Conservation (phyloP, 2,888 invertebrate species). For the Ectobius pallidus region DNA sequence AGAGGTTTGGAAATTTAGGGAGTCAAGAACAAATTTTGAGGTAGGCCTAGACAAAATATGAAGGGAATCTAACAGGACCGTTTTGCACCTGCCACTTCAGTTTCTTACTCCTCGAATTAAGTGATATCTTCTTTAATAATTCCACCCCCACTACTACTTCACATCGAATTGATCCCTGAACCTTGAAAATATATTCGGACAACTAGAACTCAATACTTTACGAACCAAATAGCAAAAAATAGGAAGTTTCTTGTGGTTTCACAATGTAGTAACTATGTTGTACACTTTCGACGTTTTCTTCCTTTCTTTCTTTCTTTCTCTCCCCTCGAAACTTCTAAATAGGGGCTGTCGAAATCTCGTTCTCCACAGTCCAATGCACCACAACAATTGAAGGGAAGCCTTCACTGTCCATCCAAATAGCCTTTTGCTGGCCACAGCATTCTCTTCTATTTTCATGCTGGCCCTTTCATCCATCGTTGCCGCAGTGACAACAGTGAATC, state of each 20-base stretch:
- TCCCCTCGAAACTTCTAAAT: neutral
- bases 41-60: too few relatives aligned
- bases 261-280: conserved; percentile 20
- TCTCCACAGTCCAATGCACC: conserved; percentile 10
- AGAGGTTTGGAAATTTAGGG: too few relatives aligned
- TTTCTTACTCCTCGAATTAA: too few relatives aligned
- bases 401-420: neutral
- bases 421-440: neutral
- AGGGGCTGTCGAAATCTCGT: conserved; percentile 5
- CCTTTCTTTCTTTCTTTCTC: conserved; percentile 5
- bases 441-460: neutral
- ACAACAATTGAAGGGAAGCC: neutral
- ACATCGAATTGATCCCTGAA: neutral
- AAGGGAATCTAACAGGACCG: too few relatives aligned
- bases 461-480: neutral
- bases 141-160: neutral
- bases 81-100: too few relatives aligned
- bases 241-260: conserved; percentile 8
- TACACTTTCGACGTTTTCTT: conserved; percentile 4
- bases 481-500: too few relatives aligned
- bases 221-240: too few relatives aligned
- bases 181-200: neutral
- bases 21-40: too few relatives aligned
- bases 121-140: too few relatives aligned
- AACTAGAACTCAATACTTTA: too few relatives aligned